Percentiles rank a stretch among this genome's conserved stretches.
phyloP scores from a whole-genome alignment of 2,888 invertebrate species.

The Lasius platythorax region DNA sequence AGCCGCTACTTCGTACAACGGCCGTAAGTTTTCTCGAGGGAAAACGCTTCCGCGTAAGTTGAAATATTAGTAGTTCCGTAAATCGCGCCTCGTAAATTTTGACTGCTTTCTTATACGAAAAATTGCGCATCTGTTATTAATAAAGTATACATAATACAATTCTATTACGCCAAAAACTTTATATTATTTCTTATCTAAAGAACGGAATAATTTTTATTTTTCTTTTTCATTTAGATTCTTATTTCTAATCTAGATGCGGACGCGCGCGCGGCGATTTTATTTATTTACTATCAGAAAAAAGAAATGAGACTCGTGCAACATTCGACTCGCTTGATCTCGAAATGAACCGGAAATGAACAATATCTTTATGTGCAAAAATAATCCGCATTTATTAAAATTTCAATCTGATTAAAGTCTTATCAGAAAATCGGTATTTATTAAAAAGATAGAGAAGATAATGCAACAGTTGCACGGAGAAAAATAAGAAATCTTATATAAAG shows the following conservation, averaged over 20 bases:
- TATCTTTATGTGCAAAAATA: constrained; percentile 33
- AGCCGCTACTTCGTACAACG: constrained; percentile 43
- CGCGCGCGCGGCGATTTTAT: neutral
- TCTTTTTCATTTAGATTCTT: constrained; percentile 1
- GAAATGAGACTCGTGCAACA: constrained; percentile 16
- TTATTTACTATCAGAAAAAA: neutral
- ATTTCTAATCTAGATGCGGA: neutral
- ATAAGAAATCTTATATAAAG: neutral
- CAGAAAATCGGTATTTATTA: constrained; percentile 32
- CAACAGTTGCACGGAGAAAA: neutral
- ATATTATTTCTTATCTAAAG: neutral
- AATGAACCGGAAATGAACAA: neutral
- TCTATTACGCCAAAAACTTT: neutral
- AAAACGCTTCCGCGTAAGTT: constrained; percentile 39
- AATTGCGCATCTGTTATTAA: constrained; percentile 23
- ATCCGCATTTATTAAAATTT: constrained; percentile 23
- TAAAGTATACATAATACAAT: constrained; percentile 11
- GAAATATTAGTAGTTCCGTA: constrained; percentile 37
- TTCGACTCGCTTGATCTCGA: neutral
- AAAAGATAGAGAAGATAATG: constrained; percentile 43
- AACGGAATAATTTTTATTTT: neutral
- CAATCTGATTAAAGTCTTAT: constrained; percentile 58
- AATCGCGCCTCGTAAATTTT: constrained; percentile 42
- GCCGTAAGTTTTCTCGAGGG: constrained; percentile 31
- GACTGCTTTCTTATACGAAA: constrained; percentile 31